Evolutionary conservation across 2,797 vertebrate species (phyloP).

Genomic region (Eremophila alpestris): DNA sequence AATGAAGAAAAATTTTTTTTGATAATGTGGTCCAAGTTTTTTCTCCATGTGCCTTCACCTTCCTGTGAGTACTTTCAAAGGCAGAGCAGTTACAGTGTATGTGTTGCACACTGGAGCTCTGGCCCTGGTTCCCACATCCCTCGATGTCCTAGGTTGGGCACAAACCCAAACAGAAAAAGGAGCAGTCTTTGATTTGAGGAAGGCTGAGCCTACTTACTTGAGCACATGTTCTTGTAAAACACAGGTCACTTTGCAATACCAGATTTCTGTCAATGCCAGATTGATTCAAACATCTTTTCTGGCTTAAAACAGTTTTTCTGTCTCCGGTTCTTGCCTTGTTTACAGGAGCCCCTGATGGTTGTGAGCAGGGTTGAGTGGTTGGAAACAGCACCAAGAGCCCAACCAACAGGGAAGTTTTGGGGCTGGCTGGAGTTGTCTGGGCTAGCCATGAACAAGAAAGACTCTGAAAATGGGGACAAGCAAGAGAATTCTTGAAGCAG

Average conservation of each 20-base stretch:
- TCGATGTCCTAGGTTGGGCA: rapidly evolving
- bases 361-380: neutral
- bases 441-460: neutral
- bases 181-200: neutral
- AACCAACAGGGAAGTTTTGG: neutral
- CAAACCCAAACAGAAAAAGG: neutral
- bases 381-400: neutral
- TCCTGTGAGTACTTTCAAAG: neutral
- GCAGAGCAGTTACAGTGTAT: neutral
- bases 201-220: neutral
- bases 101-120: neutral
- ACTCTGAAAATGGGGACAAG: neutral
- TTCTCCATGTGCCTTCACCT: neutral
- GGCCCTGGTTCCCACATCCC: neutral
- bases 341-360: neutral
- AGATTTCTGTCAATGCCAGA: neutral
- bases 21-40: neutral
- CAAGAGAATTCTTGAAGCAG: neutral
- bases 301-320: neutral
- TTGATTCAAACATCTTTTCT: neutral
- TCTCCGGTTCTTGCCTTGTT: neutral
- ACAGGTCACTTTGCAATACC: neutral
- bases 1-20: neutral
- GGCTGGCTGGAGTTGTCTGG: neutral
- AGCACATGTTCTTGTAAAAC: neutral